Evolutionary conservation across 2,797 vertebrate species (phyloP).

Genomic region (Octomys mimax): DNA sequence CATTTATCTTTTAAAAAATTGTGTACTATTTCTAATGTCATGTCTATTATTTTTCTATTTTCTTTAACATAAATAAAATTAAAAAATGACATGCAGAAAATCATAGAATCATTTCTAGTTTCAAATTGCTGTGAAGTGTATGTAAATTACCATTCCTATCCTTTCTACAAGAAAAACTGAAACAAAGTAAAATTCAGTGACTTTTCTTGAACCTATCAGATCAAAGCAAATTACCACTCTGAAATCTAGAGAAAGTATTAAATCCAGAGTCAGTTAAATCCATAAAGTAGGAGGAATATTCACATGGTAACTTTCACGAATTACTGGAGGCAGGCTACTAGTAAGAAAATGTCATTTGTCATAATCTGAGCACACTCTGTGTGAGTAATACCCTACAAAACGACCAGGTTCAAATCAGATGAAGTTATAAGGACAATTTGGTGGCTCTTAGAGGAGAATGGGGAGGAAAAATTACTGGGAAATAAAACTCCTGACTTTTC

Average conservation of each 20-base stretch:
- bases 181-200: not conserved
- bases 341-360: no score
- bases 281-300: not conserved
- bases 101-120: not conserved
- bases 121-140: not conserved
- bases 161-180: not conserved
- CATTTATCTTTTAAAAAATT: no score
- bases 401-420: not conserved
- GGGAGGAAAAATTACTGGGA: not conserved
- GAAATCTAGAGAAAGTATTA: not conserved
- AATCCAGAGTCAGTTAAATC: not conserved
- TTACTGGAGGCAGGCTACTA: not conserved
- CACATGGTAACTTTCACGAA: not conserved
- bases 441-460: not conserved
- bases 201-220: not conserved
- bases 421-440: not conserved
- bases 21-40: no score
- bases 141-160: not conserved
- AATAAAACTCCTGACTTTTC: not conserved
- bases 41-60: no score
- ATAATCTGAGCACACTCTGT: not conserved
- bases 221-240: not conserved
- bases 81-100: not conserved
- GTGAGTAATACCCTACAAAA: not conserved
- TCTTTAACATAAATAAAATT: no score